Evolutionary conservation across 2,888 invertebrate species (phyloP).

Genomic region (Acronicta psi): DNA sequence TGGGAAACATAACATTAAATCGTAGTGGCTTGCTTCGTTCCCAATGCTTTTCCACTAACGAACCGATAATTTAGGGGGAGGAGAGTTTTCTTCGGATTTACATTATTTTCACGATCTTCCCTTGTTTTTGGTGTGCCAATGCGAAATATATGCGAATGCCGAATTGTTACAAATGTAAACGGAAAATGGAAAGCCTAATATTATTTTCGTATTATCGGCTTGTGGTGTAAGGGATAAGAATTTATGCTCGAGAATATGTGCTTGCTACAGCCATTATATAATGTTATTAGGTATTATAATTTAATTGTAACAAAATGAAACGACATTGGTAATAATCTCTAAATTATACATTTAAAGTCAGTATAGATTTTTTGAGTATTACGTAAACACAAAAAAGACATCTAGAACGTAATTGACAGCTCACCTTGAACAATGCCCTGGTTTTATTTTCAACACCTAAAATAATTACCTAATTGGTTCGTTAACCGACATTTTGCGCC

Average conservation of each 20-base stretch:
- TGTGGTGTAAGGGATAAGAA: too few species aligned
- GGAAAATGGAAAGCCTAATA: too few species aligned
- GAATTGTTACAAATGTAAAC: neutral
- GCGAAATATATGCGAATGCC: constrained; percentile 1
- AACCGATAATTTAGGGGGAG: constrained; percentile 80
- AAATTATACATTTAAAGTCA: too few species aligned
- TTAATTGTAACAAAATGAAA: too few species aligned
- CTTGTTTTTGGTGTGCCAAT: constrained; percentile 37
- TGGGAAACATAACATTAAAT: constrained; percentile 87
- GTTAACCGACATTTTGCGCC: constrained; percentile 34
- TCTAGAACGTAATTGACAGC: neutral
- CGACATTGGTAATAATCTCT: too few species aligned
- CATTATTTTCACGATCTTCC: constrained; percentile 51
- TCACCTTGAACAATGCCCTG: constrained; percentile 21
- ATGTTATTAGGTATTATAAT: too few species aligned
- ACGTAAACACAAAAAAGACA: neutral
- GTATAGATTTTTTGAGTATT: neutral
- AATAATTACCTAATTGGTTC: constrained; percentile 40
- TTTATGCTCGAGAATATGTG: too few species aligned
- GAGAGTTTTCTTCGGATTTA: constrained; percentile 64
- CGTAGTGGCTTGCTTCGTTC: constrained; percentile 62
- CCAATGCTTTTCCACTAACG: constrained; percentile 80
- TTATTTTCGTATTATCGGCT: too few species aligned
- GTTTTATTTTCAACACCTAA: constrained; percentile 25
- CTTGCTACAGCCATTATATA: too few species aligned